Percentiles rank a stretch among this genome's conserved stretches.
These are phyloP conservation scores for Oxystoma pomonae DNA, from an alignment of 2,888 invertebrate genomes.

Conservation along the genomic window DNA sequence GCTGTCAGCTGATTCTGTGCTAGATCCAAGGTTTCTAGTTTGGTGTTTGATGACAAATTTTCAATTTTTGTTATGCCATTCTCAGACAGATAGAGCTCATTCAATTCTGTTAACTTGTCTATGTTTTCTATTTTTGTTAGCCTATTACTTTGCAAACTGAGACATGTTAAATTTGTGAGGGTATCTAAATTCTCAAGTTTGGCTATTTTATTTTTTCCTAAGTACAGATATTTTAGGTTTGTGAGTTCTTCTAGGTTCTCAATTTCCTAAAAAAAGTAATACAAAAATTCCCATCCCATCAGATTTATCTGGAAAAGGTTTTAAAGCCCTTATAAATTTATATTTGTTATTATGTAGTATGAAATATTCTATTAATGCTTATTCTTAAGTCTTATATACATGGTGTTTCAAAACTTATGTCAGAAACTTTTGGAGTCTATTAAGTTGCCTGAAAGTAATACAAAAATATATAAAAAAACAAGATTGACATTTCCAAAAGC, in stretches of 20 bases:
- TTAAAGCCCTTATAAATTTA: too few species aligned
- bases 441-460: too few species aligned
- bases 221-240: slow-evolving; percentile 72
- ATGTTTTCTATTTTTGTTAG: slow-evolving; percentile 84
- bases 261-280: slow-evolving; percentile 60
- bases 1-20: slow-evolving; percentile 80
- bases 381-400: too few species aligned
- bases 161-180: slow-evolving; percentile 67
- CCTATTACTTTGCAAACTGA: slow-evolving; percentile 91
- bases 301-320: too few species aligned
- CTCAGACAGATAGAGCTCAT: slow-evolving; percentile 89
- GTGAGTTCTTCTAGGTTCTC: slow-evolving; percentile 77
- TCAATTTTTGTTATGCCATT: slow-evolving; percentile 83
- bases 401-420: too few species aligned
- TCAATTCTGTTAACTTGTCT: slow-evolving; percentile 65
- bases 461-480: too few species aligned
- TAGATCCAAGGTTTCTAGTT: slow-evolving; percentile 83
- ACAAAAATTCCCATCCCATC: too few species aligned
- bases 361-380: too few species aligned
- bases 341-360: too few species aligned
- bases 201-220: slow-evolving; percentile 93
- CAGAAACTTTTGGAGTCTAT: too few species aligned
- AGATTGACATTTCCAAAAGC: too few species aligned
- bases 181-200: slow-evolving; percentile 78
- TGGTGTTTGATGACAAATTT: slow-evolving; percentile 64